Percentiles rank a stretch among this genome's conserved stretches.
These are phyloP conservation scores for Hoplostethus atlanticus DNA, from an alignment of 2,797 vertebrate species.

Conservation along the genomic window DNA sequence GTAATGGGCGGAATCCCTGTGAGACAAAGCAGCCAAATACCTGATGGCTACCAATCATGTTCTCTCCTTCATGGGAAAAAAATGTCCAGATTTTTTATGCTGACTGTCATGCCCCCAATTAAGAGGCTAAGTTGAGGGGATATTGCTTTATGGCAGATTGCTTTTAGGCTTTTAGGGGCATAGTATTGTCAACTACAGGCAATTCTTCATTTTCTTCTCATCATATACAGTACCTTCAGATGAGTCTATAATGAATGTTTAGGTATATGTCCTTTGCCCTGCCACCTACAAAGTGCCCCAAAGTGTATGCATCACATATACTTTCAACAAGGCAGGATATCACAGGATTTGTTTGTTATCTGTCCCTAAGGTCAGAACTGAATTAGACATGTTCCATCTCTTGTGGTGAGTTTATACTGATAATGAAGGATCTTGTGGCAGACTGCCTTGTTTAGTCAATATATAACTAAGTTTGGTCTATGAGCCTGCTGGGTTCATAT, in stretches of 20 bases:
- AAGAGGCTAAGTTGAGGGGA: constrained; percentile 60
- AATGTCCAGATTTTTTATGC: constrained; percentile 62
- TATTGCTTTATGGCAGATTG: constrained; percentile 12
- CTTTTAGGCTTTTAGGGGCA: constrained; percentile 46
- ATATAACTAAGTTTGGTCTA: too few species aligned
- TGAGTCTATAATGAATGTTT: background rate
- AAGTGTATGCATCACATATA: too few species aligned
- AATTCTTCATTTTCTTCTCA: background rate
- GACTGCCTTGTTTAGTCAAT: too few species aligned
- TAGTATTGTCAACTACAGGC: background rate
- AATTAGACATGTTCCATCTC: too few species aligned
- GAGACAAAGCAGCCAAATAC: constrained; percentile 77
- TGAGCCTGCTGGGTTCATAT: too few species aligned
- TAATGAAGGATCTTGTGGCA: too few species aligned
- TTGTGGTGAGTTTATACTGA: too few species aligned
- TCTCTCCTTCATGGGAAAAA: constrained; percentile 76
- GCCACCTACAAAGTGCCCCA: too few species aligned
- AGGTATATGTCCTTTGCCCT: too few species aligned
- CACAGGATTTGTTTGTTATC: too few species aligned
- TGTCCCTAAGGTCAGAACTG: too few species aligned
- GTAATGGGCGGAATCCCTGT: constrained; percentile 72
- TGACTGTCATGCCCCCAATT: constrained; percentile 77
- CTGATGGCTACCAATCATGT: constrained; percentile 70
- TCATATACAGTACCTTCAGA: background rate
- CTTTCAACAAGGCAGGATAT: too few species aligned